Conservation (phyloP, 1,140 invertebrate species). For the Anastatus disparis region DNA sequence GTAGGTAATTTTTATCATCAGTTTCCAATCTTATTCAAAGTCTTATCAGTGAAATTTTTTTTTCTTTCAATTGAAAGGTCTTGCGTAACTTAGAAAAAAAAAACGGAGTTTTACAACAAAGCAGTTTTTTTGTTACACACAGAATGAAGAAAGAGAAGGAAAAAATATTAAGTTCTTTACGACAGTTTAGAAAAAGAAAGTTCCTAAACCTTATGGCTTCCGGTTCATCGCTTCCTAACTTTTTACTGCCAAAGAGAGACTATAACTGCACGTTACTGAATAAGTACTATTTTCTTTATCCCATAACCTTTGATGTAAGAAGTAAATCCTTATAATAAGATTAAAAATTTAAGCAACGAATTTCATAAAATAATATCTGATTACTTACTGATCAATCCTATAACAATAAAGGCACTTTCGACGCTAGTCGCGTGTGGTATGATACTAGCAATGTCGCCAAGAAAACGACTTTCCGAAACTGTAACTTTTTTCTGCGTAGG, state of each 20-base stretch:
- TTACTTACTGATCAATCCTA: constrained; percentile 56
- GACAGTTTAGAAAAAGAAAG: not conserved
- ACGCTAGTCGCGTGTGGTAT: constrained; percentile 48
- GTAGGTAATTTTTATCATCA: too few relatives aligned
- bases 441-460: constrained; percentile 56
- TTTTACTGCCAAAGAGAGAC: not conserved
- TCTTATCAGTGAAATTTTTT: too few relatives aligned
- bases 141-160: not conserved
- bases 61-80: too few relatives aligned
- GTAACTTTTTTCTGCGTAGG: constrained; percentile 55
- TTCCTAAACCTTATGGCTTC: constrained; percentile 1
- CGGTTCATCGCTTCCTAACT: constrained; percentile 4
- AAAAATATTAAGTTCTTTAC: constrained; percentile 14
- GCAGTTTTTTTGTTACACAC: not conserved
- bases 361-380: too few relatives aligned
- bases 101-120: too few relatives aligned
- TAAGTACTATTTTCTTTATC: not conserved
- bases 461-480: constrained; percentile 52
- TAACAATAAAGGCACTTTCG: constrained; percentile 54
- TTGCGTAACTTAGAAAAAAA: too few relatives aligned
- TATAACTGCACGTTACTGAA: not conserved
- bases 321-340: too few relatives aligned
- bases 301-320: too few relatives aligned
- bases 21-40: too few relatives aligned
- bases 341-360: too few relatives aligned